Evolutionary conservation across 2,113 vertebrate genomes (phyloP).

Genomic region (Tachysurus vachellii): DNA sequence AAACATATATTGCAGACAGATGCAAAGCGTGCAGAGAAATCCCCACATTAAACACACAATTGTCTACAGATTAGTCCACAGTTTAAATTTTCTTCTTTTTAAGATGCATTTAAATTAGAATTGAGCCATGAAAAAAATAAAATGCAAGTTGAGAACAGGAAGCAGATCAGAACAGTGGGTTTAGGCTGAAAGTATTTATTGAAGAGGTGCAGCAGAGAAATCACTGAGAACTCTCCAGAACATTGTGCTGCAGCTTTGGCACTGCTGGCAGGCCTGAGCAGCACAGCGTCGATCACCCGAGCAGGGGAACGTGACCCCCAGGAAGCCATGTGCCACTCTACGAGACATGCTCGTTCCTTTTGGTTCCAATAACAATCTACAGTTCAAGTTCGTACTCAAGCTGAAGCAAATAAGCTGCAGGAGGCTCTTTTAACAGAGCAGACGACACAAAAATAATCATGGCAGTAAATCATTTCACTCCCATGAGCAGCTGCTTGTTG

Average conservation of each 20-base stretch:
- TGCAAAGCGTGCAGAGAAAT: slow-evolving; percentile 29
- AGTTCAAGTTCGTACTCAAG: not conserved
- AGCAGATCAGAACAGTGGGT: not conserved
- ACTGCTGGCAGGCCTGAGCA: slow-evolving; percentile 6
- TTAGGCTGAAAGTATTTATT: not conserved
- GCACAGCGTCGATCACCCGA: slow-evolving; percentile 2
- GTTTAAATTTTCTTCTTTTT: slow-evolving; percentile 22
- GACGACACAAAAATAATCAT: slow-evolving; percentile 19
- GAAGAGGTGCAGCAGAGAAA: not conserved
- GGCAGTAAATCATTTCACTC: slow-evolving; percentile 30
- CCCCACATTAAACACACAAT: not conserved
- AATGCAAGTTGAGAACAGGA: not conserved
- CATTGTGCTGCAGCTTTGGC: slow-evolving; percentile 22
- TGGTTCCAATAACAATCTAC: not conserved
- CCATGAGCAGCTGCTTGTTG: slow-evolving; percentile 6
- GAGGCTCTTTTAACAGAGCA: slow-evolving; percentile 1
- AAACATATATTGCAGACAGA: slow-evolving; percentile 59
- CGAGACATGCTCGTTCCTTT: not conserved
- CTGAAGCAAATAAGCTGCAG: not conserved
- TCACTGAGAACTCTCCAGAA: slow-evolving; percentile 32
- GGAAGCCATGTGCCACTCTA: not conserved
- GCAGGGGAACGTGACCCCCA: slow-evolving; percentile 1
- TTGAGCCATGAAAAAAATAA: slow-evolving; percentile 21
- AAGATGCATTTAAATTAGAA: slow-evolving; percentile 25
- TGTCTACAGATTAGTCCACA: not conserved